These are phyloP conservation scores for Chelonoidis abingdonii DNA, from an alignment of 2,113 vertebrate genomes.

Conservation along the genomic window DNA sequence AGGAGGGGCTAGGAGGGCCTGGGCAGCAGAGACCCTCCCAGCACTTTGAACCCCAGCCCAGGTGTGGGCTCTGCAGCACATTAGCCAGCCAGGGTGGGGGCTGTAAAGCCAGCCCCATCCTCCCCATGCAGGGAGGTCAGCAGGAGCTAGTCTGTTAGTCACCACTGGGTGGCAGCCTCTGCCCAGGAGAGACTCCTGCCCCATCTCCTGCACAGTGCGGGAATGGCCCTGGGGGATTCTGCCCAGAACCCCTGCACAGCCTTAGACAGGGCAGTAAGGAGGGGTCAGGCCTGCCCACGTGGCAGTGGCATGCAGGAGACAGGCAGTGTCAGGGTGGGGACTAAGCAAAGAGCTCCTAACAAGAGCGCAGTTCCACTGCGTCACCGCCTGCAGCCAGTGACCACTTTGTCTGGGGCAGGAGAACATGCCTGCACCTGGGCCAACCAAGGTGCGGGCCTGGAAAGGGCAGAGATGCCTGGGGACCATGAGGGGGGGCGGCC, in stretches of 20 bases:
- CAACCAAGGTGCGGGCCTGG: background rate
- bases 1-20: no score
- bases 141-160: no score
- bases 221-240: background rate
- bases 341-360: background rate
- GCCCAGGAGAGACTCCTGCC: background rate
- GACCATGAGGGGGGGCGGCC: accelerated
- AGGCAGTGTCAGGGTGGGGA: background rate
- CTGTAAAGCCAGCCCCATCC: background rate
- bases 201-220: background rate
- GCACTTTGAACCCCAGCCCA: background rate
- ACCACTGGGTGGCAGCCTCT: background rate
- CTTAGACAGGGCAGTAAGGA: background rate
- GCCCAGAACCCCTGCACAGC: background rate
- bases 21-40: background rate
- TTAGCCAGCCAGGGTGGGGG: background rate
- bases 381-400: no score
- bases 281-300: background rate
- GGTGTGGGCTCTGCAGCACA: no score
- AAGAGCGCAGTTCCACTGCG: no score
- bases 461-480: background rate
- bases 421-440: background rate
- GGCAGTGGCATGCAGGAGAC: background rate
- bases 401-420: no score
- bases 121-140: background rate